These are phyloP conservation scores for Cremastinae sp. DNA, from an alignment of 2,888 invertebrate genomes.

Conservation along the genomic window DNA sequence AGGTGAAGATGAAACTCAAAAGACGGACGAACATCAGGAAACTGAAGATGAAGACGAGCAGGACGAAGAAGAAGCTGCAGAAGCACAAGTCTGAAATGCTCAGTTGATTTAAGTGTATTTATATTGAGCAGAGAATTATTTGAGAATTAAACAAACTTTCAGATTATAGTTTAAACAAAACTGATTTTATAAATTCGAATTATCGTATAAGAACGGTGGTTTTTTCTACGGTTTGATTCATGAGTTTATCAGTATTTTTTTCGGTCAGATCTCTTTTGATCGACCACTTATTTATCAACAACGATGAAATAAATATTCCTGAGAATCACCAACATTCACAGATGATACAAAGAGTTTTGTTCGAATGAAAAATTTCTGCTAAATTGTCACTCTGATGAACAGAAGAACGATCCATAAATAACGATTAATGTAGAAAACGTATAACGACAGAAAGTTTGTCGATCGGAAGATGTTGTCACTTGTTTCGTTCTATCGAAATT, in stretches of 20 bases:
- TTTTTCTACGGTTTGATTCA: no score
- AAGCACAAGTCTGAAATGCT: slow-evolving; percentile 13
- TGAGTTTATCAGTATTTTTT: no score
- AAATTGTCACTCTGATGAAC: slow-evolving; percentile 34
- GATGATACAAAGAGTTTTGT: slow-evolving; percentile 4
- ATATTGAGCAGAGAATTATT: not conserved
- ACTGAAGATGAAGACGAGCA: slow-evolving; percentile 39
- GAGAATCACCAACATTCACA: not conserved
- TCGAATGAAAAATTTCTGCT: slow-evolving; percentile 29
- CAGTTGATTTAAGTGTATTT: not conserved
- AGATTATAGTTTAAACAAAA: no score
- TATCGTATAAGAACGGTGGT: no score
- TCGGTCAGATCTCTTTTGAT: no score
- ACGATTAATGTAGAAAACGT: slow-evolving; percentile 49
- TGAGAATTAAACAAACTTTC: no score
- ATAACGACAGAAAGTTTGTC: slow-evolving; percentile 42
- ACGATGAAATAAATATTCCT: no score
- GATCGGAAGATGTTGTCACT: slow-evolving; percentile 49
- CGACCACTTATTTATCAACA: no score
- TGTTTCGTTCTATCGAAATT: not conserved
- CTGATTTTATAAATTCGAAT: no score
- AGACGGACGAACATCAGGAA: slow-evolving; percentile 27
- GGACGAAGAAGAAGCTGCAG: slow-evolving; percentile 34
- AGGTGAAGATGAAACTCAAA: slow-evolving; percentile 44
- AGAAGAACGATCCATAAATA: slow-evolving; percentile 39